Base-by-base conservation (phyloP, 2,113 vertebrate genomes). In the Upupa epops region DNA sequence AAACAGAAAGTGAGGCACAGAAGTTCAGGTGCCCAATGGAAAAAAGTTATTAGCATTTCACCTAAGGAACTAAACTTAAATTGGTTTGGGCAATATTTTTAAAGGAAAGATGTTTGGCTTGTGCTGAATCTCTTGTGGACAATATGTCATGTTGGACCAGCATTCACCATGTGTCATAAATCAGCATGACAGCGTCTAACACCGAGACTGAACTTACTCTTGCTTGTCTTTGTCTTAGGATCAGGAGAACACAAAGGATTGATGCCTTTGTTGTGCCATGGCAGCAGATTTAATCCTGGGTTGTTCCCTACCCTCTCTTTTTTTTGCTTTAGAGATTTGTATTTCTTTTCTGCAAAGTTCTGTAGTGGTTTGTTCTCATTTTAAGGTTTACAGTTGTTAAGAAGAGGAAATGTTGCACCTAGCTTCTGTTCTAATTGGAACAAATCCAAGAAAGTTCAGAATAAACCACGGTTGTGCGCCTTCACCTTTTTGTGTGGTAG, bases 161-260 rank as follows among this genome's bases (percentile, higher is more conserved):
- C 58, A 45, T 36, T 7, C 5, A 1, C 51, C 19, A 25, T 6
- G 42, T 95, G 72, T 83, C 75, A 77, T 96, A 94, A 96, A 96
- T 89, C 89, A 90, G 78, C 1, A 1, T 95, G 82, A 90, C 90
- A 95, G 80, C 54, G 0, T 66, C 94, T 85, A 86, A 95, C 77
- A 86, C 64, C 13, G 77, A 95, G 90, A 28, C 54, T 89, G 70
- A 97, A 94, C 94, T 88, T 94, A 66, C 70, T 95, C 34, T 85
- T 91, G 65, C 49, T 92, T 87, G 87, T 92, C 80, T 97, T 88
- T 96, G 83, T 91, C 91, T 94, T 87, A 65, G 70, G 61, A 96
- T 21, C 83, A 84, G 86, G 40, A 74, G 66, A 89, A 84, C 83
- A 80, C 29, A 70, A 71, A 83, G 72, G 70, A 88, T 88, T 94